Percentiles rank a stretch among this genome's conserved stretches.
phyloP scores from a whole-genome alignment of 2,797 vertebrate species.

The Anabacerthia variegaticeps region DNA sequence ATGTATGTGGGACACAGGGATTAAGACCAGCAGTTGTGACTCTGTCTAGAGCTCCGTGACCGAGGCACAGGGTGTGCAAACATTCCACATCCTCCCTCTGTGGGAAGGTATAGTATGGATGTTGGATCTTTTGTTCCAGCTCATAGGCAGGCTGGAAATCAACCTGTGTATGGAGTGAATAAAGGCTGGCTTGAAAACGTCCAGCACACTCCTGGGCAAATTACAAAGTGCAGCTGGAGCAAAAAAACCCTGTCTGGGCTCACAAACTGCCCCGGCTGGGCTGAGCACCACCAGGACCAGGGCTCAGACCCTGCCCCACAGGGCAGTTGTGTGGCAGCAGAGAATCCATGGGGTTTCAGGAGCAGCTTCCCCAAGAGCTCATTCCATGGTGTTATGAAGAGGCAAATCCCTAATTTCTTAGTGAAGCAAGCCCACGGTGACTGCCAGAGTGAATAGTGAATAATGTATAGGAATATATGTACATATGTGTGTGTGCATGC shows the following conservation, averaged over 20 bases:
- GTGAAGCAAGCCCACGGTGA: neutral
- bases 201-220: neutral
- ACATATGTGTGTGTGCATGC: neutral
- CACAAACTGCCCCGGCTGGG: neutral
- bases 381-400: neutral
- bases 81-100: neutral
- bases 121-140: neutral
- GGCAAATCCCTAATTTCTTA: neutral
- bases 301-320: rapidly evolving
- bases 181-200: neutral
- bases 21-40: neutral
- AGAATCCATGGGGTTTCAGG: neutral
- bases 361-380: neutral
- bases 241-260: neutral
- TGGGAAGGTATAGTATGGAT: rapidly evolving
- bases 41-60: neutral
- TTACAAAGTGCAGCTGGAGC: neutral
- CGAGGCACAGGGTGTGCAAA: neutral
- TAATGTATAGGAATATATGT: neutral
- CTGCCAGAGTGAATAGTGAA: neutral
- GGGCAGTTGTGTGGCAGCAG: neutral
- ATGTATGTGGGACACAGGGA: rapidly evolving
- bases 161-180: neutral
- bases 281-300: rapidly evolving
- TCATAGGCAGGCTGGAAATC: neutral